A percentile compares a stretch with the other conserved stretches of the same genome.
These are phyloP conservation scores for Melanotaenia pygmaea DNA, from an alignment of 2,797 vertebrate species.

Conservation along the genomic window DNA sequence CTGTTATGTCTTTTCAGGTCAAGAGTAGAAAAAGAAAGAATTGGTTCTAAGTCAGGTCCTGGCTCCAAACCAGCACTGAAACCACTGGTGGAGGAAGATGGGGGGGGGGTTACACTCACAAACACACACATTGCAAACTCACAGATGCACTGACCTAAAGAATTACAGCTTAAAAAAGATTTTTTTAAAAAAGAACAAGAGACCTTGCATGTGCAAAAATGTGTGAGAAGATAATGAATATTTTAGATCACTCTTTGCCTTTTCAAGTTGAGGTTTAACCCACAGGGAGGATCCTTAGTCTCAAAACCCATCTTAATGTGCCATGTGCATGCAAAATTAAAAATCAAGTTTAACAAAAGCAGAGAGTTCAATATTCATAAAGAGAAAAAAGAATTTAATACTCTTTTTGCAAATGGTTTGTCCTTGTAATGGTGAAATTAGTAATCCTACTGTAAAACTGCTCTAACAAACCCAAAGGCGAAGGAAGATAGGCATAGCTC, in stretches of 20 bases:
- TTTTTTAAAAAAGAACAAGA: slow-evolving; percentile 14
- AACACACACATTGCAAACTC: slow-evolving; percentile 41
- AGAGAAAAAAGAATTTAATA: slow-evolving; percentile 10
- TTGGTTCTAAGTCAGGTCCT: background rate
- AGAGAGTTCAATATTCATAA: slow-evolving; percentile 40
- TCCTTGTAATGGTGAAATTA: slow-evolving; percentile 21
- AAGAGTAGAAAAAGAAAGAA: background rate
- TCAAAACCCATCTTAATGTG: slow-evolving; percentile 23
- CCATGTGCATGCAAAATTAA: slow-evolving; percentile 45
- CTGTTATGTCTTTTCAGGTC: background rate
- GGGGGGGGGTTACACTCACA: background rate
- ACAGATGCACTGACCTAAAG: slow-evolving; percentile 35
- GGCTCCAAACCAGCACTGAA: background rate
- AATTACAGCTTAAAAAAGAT: slow-evolving; percentile 23
- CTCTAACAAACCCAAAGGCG: slow-evolving; percentile 31
- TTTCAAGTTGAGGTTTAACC: slow-evolving; percentile 58
- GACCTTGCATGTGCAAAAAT: slow-evolving; percentile 17
- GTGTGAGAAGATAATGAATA: slow-evolving; percentile 4
- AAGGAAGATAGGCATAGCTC: slow-evolving; percentile 15
- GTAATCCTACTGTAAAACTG: slow-evolving; percentile 39
- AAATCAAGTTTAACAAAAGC: slow-evolving; percentile 33
- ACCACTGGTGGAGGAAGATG: too few relatives aligned
- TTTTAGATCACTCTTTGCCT: slow-evolving; percentile 33
- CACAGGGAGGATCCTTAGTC: slow-evolving; percentile 25
- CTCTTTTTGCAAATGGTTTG: slow-evolving; percentile 31